These are phyloP conservation scores for Monoplex corrugatus DNA, from an alignment of 2,888 invertebrate genomes.

Conservation along the genomic window DNA sequence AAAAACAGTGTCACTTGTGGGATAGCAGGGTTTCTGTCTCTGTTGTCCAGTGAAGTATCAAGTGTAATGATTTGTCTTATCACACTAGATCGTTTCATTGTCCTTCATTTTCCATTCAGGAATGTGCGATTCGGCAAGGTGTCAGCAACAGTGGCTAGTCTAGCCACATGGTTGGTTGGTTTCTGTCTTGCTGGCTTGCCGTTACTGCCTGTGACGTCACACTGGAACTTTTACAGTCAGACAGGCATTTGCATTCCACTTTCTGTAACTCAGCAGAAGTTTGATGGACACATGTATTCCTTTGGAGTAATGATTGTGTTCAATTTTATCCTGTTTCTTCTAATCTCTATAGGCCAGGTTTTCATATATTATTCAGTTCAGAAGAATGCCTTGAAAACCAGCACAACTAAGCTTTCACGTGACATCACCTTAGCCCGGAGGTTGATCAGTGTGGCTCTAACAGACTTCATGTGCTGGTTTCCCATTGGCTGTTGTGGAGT, in stretches of 20 bases:
- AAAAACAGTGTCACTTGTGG: background rate
- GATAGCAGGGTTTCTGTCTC: background rate
- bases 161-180: background rate
- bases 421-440: background rate
- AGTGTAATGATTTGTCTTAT: background rate
- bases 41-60: constrained; percentile 15
- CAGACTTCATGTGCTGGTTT: constrained; percentile 33
- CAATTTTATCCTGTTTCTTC: background rate
- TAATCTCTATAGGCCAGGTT: background rate
- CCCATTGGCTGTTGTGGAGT: background rate
- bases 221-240: constrained; percentile 24
- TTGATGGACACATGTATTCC: background rate
- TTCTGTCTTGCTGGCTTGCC: background rate
- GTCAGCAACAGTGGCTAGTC: background rate
- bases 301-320: constrained; percentile 1
- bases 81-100: background rate
- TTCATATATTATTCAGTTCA: constrained; percentile 11
- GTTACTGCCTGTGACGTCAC: background rate
- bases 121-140: background rate
- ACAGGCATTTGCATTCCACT: background rate
- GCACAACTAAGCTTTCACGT: background rate
- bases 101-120: constrained; percentile 3
- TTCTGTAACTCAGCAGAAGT: background rate
- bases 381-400: background rate
- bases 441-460: background rate